Conservation (phyloP, 2,797 vertebrate genomes). For the Rhadinocentrus ornatus region DNA sequence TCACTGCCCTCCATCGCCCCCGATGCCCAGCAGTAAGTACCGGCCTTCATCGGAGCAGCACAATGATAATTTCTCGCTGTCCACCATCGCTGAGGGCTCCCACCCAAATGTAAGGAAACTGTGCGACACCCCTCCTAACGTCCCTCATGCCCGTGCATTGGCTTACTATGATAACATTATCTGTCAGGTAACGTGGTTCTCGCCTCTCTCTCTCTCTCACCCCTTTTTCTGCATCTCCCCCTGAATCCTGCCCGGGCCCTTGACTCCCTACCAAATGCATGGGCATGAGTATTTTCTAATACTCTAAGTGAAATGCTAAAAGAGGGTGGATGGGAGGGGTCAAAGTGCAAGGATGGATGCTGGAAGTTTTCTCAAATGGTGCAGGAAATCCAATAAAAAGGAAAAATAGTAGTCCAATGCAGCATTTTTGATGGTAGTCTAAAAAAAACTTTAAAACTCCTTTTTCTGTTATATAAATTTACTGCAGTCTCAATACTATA, state of each 20-base stretch:
- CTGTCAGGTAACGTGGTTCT: slow-evolving; percentile 93
- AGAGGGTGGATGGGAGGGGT: slow-evolving; percentile 26
- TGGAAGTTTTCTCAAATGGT: slow-evolving; percentile 50
- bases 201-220: slow-evolving; percentile 83
- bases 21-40: slow-evolving; percentile 87
- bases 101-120: slow-evolving; percentile 98
- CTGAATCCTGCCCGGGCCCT: slow-evolving; percentile 57
- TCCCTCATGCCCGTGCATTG: slow-evolving; percentile 91
- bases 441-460: not conserved
- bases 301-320: slow-evolving; percentile 41
- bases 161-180: slow-evolving; percentile 94
- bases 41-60: slow-evolving; percentile 95
- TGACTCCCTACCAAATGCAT: slow-evolving; percentile 73
- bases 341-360: slow-evolving; percentile 16
- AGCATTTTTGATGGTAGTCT: too few relatives aligned
- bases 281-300: slow-evolving; percentile 69
- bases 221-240: slow-evolving; percentile 71
- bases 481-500: not conserved
- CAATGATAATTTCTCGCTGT: slow-evolving; percentile 99
- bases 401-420: not conserved
- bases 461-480: not conserved
- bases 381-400: not conserved
- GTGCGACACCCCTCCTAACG: slow-evolving; percentile 86
- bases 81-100: slow-evolving; percentile 99
- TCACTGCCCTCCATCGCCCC: slow-evolving; percentile 20